phyloP scores from a whole-genome alignment of 2,888 invertebrate genomes.

The Drosophila leonis region DNA sequence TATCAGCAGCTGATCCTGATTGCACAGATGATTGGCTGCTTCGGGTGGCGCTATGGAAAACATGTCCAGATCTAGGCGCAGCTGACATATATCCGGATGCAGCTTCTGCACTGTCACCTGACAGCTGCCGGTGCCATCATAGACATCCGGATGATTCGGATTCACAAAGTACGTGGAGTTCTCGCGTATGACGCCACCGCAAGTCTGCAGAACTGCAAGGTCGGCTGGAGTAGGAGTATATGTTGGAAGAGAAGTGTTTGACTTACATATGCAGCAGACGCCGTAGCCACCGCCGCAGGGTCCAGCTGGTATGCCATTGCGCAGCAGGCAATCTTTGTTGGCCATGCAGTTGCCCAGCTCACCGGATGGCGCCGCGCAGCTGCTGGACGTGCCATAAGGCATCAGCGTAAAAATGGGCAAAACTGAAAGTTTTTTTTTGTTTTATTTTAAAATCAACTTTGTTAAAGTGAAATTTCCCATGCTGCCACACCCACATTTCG shows the following conservation, averaged over 20 bases:
- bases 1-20: constrained; percentile 93
- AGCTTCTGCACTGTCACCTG: constrained; percentile 93
- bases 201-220: constrained; percentile 90
- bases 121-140: constrained; percentile 93
- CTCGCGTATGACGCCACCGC: constrained; percentile 91
- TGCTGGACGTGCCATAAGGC: constrained; percentile 91
- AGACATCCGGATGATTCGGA: constrained; percentile 90
- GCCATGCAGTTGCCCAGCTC: constrained; percentile 94
- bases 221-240: background rate
- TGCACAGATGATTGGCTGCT: constrained; percentile 91
- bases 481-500: constrained; percentile 74
- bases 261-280: constrained; percentile 85
- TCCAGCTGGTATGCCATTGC: constrained; percentile 91
- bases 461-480: constrained; percentile 1
- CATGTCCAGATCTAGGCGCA: constrained; percentile 92
- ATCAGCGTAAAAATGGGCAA: constrained; percentile 92
- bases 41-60: constrained; percentile 92
- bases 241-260: fast-evolving
- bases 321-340: constrained; percentile 89
- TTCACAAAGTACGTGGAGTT: constrained; percentile 96
- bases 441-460: constrained; percentile 9
- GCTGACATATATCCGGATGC: constrained; percentile 92
- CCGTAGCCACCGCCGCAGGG: constrained; percentile 89
- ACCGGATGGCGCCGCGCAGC: constrained; percentile 91
- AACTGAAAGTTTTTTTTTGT: constrained; percentile 87